Conservation (phyloP, 92 coral and sea anemone genomes). For the Phenganax marumi region DNA sequence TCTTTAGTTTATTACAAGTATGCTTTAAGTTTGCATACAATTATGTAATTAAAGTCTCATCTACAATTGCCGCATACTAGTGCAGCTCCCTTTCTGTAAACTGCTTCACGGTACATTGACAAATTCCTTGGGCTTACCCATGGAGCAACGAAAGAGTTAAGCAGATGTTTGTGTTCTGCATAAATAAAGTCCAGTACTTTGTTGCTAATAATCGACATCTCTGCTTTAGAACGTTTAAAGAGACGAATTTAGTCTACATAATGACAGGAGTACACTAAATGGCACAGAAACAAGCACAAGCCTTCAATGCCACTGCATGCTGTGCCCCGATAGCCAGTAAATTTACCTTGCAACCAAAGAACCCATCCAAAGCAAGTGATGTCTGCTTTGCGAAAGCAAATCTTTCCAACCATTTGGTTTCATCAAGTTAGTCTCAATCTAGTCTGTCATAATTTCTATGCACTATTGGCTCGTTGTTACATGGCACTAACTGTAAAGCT, state of each 20-base stretch:
- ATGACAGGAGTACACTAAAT: conserved; percentile 56
- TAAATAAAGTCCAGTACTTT: conserved; percentile 52
- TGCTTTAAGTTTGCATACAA: not conserved
- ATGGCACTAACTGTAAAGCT: not conserved
- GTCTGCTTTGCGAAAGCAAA: conserved; percentile 49
- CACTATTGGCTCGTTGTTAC: conserved; percentile 47
- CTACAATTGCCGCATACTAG: conserved; percentile 53
- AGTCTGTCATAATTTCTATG: conserved; percentile 49
- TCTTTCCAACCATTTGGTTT: conserved; percentile 45
- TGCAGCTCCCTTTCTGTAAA: conserved; percentile 49
- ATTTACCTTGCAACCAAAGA: conserved; percentile 53
- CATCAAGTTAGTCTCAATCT: conserved; percentile 42
- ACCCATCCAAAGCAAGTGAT: conserved; percentile 47
- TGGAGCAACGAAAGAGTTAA: conserved; percentile 44
- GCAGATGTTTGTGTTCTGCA: conserved; percentile 46
- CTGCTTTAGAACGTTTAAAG: conserved; percentile 48
- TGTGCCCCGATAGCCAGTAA: conserved; percentile 57
- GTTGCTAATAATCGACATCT: conserved; percentile 51
- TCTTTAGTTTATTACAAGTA: not conserved
- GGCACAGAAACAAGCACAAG: conserved; percentile 44
- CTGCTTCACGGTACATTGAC: conserved; percentile 38
- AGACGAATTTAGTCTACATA: conserved; percentile 54
- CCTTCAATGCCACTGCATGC: not conserved
- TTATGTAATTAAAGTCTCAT: conserved; percentile 38
- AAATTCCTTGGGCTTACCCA: conserved; percentile 53